Base-by-base conservation (phyloP, 2,113 vertebrate species). In the Apistogramma diplotaenia region DNA sequence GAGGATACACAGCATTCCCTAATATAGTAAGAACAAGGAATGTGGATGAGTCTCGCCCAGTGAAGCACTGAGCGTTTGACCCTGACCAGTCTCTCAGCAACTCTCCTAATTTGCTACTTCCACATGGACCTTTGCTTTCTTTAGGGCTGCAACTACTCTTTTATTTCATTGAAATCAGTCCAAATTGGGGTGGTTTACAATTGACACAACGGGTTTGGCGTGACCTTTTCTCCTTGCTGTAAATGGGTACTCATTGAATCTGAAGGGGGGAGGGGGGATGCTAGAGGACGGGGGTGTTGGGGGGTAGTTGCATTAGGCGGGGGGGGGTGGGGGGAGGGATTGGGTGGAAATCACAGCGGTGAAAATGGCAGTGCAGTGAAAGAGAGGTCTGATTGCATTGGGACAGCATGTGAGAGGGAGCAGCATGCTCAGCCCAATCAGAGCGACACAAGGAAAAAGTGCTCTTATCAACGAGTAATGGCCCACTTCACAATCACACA, bases 401-500 rank as follows among this genome's bases (percentile, higher is more conserved):
- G 89, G 96, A 91, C 92, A 91, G 93, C 92, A 71, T 85, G 95
- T 90, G 95, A 96, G 96, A 95, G 92, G 93, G 93, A 77, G 87
- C 92, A 90, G 96, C 96, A 95, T 94, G 95, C 93, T 95, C 93
- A 94, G 91, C 96, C 92, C 97, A 98, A 97, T 98, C 97, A 98
- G 94, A 96, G 95, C 88, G 35, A 67, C 90, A 85, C 78, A 80
- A 85, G 90, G 95, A 95, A 94, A 90, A 95, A 95, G 95, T 94
- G 95, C 95, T 95, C 95, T 97, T 98, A 98, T 98, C 97, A 98
- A 95, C 95, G 94, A 95, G 96, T 98, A 99, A 98, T 99, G 96
- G 97, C 96, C 96, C 97, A 98, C 97, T 99, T 97, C 96, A 99
- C 97, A 99, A 99, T 99, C 97, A 99, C 97, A 96, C 96, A 97